These are phyloP conservation scores for Urocitellus parryii DNA, from an alignment of 2,113 vertebrate species.

Conservation along the genomic window DNA sequence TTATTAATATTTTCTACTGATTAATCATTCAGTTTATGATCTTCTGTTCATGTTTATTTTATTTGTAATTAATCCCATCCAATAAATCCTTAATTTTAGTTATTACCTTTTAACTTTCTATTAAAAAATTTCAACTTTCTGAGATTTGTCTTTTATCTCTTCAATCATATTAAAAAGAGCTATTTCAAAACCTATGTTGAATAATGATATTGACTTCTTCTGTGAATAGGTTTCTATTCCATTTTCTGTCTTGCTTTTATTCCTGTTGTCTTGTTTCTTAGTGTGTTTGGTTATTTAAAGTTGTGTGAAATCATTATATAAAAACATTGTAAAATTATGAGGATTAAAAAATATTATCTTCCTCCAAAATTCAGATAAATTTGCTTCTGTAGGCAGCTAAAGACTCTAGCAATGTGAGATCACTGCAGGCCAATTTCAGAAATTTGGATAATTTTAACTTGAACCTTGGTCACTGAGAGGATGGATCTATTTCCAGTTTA, in stretches of 20 bases:
- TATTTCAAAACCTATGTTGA: background rate
- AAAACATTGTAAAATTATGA: background rate
- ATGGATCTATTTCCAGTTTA: too few species aligned
- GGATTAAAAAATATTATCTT: background rate
- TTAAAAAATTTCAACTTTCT: background rate
- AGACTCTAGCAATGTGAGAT: background rate
- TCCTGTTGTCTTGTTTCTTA: background rate
- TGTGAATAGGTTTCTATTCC: background rate
- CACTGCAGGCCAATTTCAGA: background rate
- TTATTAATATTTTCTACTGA: background rate
- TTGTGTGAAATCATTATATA: background rate
- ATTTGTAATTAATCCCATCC: background rate
- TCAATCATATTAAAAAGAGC: background rate
- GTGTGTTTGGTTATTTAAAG: background rate
- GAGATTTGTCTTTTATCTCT: background rate
- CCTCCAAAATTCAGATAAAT: background rate
- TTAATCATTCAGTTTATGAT: background rate
- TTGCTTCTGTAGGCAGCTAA: background rate
- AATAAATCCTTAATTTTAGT: background rate
- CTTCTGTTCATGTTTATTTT: background rate
- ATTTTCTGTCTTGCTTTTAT: background rate
- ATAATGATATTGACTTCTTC: background rate
- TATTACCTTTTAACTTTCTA: background rate
- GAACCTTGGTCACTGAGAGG: background rate
- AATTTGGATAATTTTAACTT: slow-evolving; percentile 15